Conservation (phyloP, 2,113 vertebrate genomes). For the Toxostoma redivivum region DNA sequence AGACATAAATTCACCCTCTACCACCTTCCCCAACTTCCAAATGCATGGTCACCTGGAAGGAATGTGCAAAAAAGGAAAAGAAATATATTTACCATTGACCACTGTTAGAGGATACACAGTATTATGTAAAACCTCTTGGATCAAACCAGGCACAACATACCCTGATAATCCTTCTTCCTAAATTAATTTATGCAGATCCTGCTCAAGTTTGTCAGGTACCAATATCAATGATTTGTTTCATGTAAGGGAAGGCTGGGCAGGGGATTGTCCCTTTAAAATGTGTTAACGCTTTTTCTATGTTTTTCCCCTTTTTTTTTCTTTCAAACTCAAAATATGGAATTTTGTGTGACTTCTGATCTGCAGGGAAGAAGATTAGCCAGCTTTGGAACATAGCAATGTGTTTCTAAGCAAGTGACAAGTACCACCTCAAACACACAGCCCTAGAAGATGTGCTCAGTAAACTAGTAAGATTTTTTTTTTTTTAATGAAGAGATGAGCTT, state of each 20-base stretch:
- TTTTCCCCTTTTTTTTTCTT: background rate
- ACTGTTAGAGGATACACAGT: background rate
- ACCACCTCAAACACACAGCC: background rate
- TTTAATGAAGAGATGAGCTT: background rate
- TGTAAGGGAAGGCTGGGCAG: background rate
- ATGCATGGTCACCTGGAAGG: background rate
- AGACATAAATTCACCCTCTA: background rate
- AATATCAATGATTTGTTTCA: background rate
- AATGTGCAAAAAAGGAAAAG: background rate
- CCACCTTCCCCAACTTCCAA: background rate
- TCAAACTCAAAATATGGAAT: background rate
- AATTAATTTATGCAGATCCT: background rate
- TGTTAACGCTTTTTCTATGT: background rate
- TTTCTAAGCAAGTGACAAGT: conserved; percentile 2
- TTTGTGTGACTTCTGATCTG: background rate
- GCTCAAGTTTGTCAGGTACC: background rate
- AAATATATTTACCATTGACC: background rate
- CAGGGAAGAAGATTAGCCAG: background rate
- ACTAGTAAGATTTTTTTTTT: background rate
- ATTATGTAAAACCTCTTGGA: background rate
- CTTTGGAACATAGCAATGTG: background rate
- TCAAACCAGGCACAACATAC: background rate
- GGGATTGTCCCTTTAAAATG: background rate
- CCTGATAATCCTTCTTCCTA: background rate
- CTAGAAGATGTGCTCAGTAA: background rate